phyloP scores from a whole-genome alignment of 2,888 invertebrate genomes.

The Perithous albicinctus region DNA sequence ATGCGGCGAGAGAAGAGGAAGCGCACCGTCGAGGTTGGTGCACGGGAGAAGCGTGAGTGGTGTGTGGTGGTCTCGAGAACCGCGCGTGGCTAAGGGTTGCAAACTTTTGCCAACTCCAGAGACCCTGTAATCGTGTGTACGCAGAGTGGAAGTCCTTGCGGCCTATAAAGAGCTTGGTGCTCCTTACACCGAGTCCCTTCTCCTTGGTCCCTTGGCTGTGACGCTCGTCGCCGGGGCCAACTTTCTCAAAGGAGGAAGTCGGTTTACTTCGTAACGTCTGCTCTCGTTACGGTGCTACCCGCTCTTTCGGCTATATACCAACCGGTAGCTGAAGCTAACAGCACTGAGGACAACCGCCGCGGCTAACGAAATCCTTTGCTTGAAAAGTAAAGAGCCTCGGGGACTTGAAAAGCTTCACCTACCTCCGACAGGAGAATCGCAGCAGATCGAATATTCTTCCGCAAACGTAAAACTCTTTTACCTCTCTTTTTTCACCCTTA shows the following conservation, averaged over 20 bases:
- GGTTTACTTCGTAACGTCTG: slow-evolving; percentile 63
- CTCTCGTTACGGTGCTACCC: slow-evolving; percentile 42
- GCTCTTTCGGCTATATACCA: neutral
- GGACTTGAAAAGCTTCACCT: slow-evolving; percentile 1
- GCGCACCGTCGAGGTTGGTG: neutral
- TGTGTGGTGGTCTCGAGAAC: slow-evolving; percentile 21
- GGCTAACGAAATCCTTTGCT: slow-evolving; percentile 36
- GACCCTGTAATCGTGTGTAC: slow-evolving; percentile 63
- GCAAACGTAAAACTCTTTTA: neutral
- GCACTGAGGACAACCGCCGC: slow-evolving; percentile 15
- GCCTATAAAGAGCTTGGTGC: slow-evolving; percentile 64
- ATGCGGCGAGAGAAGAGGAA: slow-evolving; percentile 36
- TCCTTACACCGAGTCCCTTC: slow-evolving; percentile 40
- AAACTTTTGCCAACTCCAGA: slow-evolving; percentile 61
- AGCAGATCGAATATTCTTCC: slow-evolving; percentile 30
- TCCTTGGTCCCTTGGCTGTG: slow-evolving; percentile 17
- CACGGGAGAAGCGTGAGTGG: neutral
- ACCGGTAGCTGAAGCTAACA: slow-evolving; percentile 11
- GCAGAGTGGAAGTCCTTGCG: slow-evolving; percentile 64
- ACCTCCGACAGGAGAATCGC: neutral
- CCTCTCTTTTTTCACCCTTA: neutral
- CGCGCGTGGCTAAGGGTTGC: slow-evolving; percentile 55
- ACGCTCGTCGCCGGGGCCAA: slow-evolving; percentile 39
- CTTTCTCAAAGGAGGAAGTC: slow-evolving; percentile 67
- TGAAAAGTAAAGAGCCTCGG: slow-evolving; percentile 13